phyloP scores from a whole-genome alignment of 2,888 invertebrate genomes.

The Drosophila recens region DNA sequence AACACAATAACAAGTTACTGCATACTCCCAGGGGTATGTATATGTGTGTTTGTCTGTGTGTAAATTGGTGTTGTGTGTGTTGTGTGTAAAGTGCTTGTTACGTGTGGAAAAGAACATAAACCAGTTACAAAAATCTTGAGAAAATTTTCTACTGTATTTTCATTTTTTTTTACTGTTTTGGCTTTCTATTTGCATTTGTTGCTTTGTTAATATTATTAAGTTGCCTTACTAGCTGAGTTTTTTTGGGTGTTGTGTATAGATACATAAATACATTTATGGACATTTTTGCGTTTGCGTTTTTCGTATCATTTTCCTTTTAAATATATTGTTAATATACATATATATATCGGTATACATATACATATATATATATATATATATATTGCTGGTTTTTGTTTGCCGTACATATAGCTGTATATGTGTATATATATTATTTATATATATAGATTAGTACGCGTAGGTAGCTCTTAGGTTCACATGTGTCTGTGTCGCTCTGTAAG shows the following conservation, averaged over 20 bases:
- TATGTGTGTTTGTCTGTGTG: not conserved
- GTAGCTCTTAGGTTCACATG: conserved; percentile 78
- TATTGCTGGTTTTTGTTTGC: conserved; percentile 44
- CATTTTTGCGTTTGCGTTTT: conserved; percentile 66
- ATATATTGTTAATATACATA: conserved; percentile 61
- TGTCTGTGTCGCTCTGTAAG: conserved; percentile 55
- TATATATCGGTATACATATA: conserved; percentile 38
- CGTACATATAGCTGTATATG: conserved; percentile 53
- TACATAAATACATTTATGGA: conserved; percentile 82
- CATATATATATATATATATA: conserved; percentile 48
- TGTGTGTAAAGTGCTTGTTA: conserved; percentile 19
- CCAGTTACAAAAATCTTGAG: conserved; percentile 52
- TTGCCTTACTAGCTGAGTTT: conserved; percentile 65
- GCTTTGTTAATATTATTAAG: conserved; percentile 43
- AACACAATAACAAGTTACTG: conserved; percentile 26
- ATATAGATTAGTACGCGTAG: conserved; percentile 79
- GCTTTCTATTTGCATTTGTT: conserved; percentile 36
- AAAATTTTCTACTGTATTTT: conserved; percentile 61
- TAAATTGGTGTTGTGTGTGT: not conserved
- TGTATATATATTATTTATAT: conserved; percentile 44
- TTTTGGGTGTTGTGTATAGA: conserved; percentile 72
- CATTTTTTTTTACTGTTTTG: conserved; percentile 7
- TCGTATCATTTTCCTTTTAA: conserved; percentile 50
- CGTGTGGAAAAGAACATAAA: conserved; percentile 36
- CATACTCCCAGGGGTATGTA: conserved; percentile 16